Evolutionary conservation across 2,888 invertebrate species (phyloP).

Genomic region (Dasysyrphus albostriatus): DNA sequence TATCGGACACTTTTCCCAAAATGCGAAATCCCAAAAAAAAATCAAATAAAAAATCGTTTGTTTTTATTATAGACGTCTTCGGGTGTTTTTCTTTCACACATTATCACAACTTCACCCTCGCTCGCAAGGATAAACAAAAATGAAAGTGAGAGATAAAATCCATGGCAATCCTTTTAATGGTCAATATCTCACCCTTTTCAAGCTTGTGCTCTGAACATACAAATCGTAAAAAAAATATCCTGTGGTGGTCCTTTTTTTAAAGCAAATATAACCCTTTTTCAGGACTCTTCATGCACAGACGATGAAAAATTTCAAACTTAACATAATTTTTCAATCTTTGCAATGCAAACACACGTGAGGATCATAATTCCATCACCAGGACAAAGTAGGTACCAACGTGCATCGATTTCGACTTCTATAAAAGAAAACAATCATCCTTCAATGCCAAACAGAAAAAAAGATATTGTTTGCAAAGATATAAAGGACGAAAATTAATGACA

Average conservation of each 20-base stretch:
- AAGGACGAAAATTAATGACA: constrained; percentile 66
- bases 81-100: constrained; percentile 19
- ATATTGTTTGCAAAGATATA: constrained; percentile 66
- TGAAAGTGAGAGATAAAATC: constrained; percentile 63
- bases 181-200: constrained; percentile 64
- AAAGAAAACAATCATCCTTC: constrained; percentile 60
- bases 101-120: constrained; percentile 23
- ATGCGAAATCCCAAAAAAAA: constrained; percentile 43
- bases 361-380: constrained; percentile 39
- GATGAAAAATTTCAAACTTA: constrained; percentile 78
- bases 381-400: constrained; percentile 9
- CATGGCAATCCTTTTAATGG: constrained; percentile 73
- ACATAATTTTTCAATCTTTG: constrained; percentile 84
- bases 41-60: constrained; percentile 32
- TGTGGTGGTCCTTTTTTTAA: constrained; percentile 81
- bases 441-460: constrained; percentile 55
- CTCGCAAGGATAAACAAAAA: constrained; percentile 20
- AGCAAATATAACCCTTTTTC: constrained; percentile 43
- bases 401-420: constrained; percentile 11
- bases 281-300: neutral
- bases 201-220: constrained; percentile 62
- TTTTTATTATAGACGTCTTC: constrained; percentile 50
- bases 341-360: constrained; percentile 76
- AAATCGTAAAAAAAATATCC: constrained; percentile 82
- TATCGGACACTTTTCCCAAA: constrained; percentile 49